Evolutionary conservation across 2,797 vertebrate species (phyloP), one percentile per base, ranked within the genome.

Genomic region (Eleutherodactylus coqui): DNA sequence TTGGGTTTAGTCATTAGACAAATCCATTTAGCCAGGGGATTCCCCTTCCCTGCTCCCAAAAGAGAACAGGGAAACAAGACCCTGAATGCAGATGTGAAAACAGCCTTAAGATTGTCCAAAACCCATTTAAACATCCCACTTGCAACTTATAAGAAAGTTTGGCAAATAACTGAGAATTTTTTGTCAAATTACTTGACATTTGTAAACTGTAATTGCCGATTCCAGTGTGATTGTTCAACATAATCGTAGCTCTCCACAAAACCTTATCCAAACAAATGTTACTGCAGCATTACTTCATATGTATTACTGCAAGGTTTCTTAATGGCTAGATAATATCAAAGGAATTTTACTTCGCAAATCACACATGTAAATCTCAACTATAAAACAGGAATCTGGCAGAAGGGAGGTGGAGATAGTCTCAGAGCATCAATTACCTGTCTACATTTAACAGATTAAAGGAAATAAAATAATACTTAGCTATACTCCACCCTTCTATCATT

Each of bases 391-490:
- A 70, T 43, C 67, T 73, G 51, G 16, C n/a, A 72, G 51, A 58
- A 55, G 51, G 83, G 62, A 70, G 21, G 60, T 36, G 45, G 38
- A 34, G 80, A 55, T n/a, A 29, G 36, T 53, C 58, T 67, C 9
- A 69, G 14, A 58, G 34, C 34, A 55, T 79, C 43, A 60, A 67
- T 60, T 67, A 77, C 19, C 47, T 70, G 69, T 41, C 55, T 81
- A 29, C 9, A 58, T 60, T 32, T 21, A 53, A 27, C 75, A 43
- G 55, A 84, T 81, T 84, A 81, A 80, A 84, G 58, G 45, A 87
- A 83, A 80, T 64, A 75, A 80, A 75, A 87, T 83, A 79, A 82
- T 79, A 79, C 47, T 84, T 87, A 84, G 47, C 69, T 51, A 47
- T 69, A 38, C 77, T 43, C 43, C 86, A 79, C 82, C 86, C 70